Evolutionary conservation across 1,140 invertebrate species (phyloP).

Genomic region (Phthorimaea operculella): DNA sequence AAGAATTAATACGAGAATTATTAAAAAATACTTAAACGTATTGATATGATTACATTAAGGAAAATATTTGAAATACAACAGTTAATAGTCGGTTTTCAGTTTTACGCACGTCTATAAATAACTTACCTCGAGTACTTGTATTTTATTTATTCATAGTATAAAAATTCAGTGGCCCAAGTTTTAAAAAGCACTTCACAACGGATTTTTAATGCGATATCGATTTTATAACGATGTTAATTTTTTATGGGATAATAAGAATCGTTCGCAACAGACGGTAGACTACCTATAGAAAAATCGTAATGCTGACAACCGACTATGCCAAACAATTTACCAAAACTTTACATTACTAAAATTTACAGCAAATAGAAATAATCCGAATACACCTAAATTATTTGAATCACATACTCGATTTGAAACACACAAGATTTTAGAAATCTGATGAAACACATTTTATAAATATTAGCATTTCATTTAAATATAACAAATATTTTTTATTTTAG

Average conservation of each 20-base stretch:
- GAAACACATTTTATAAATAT: neutral
- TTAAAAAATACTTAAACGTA: constrained; percentile 31
- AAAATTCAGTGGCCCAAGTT: too few species aligned
- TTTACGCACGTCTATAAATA: neutral
- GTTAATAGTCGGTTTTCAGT: neutral
- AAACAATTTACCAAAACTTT: neutral
- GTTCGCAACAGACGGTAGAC: too few species aligned
- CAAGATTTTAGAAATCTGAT: neutral
- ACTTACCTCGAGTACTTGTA: neutral
- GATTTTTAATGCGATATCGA: too few species aligned
- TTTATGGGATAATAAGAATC: too few species aligned
- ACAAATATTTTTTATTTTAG: too few species aligned
- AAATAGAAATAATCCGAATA: neutral
- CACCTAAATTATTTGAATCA: neutral
- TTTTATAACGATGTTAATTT: too few species aligned
- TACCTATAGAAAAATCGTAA: neutral
- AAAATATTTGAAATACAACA: constrained; percentile 14
- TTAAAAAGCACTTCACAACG: too few species aligned
- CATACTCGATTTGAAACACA: neutral
- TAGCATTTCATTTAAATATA: neutral
- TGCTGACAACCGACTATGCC: neutral
- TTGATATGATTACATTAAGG: constrained; percentile 34
- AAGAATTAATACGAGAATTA: constrained; percentile 17
- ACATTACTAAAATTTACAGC: neutral
- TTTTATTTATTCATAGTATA: too few species aligned